A percentile compares a stretch with the other conserved stretches of the same genome.
phyloP scores from a whole-genome alignment of 1,140 invertebrate genomes.

The Hylaeus anthracinus region DNA sequence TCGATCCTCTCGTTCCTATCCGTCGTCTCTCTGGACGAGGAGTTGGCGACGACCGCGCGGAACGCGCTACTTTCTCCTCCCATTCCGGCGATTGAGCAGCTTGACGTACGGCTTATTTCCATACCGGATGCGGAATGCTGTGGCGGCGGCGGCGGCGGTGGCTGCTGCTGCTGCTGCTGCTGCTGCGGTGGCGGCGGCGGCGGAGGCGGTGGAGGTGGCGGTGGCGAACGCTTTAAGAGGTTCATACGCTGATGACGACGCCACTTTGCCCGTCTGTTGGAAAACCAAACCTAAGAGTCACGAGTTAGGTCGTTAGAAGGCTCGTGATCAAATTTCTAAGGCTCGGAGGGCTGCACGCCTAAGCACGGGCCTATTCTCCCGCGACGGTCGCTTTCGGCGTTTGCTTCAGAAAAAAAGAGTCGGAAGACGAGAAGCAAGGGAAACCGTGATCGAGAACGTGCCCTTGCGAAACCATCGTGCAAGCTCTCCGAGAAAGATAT shows the following conservation, averaged over 20 bases:
- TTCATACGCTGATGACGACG: slow-evolving; percentile 97
- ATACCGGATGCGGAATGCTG: slow-evolving; percentile 72
- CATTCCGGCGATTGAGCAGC: slow-evolving; percentile 82
- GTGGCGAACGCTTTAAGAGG: slow-evolving; percentile 89
- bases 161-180: slow-evolving; percentile 78
- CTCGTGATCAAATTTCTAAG: slow-evolving; percentile 65
- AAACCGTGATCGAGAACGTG: slow-evolving; percentile 3
- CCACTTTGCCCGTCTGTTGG: slow-evolving; percentile 99
- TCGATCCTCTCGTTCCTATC: slow-evolving; percentile 76
- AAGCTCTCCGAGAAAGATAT: slow-evolving; percentile 36
- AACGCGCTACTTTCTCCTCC: slow-evolving; percentile 94
- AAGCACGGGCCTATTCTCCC: slow-evolving; percentile 21
- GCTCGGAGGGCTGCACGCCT: slow-evolving; percentile 23
- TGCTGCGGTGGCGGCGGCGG: slow-evolving; percentile 74
- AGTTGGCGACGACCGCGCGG: slow-evolving; percentile 84
- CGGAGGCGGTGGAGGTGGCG: slow-evolving; percentile 75
- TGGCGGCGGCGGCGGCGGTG: slow-evolving; percentile 61
- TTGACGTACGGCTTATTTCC: slow-evolving; percentile 73
- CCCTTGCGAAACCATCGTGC: slow-evolving; percentile 34
- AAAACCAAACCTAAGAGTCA: slow-evolving; percentile 96
- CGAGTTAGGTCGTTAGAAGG: slow-evolving; percentile 80
- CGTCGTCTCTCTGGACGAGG: slow-evolving; percentile 46
- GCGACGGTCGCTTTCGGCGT: neutral
- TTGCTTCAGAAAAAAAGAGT: no score
- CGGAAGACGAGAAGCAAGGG: neutral